Percentiles rank a stretch among this genome's conserved stretches.
Conservation (phyloP, 2,888 invertebrate genomes). For the Julus scanicus region DNA sequence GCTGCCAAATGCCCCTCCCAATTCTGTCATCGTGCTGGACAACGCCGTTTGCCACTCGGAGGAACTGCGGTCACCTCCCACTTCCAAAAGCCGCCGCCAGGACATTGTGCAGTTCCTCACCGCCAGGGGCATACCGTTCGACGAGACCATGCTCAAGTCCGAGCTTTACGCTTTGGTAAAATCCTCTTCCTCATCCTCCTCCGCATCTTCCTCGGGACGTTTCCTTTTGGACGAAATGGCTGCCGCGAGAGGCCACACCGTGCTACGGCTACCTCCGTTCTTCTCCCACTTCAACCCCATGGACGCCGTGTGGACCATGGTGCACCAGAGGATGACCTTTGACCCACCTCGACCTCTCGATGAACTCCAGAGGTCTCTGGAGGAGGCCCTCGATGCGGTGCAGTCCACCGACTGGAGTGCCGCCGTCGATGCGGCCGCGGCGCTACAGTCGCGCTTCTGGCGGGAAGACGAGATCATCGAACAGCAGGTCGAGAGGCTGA, state of each 20-base stretch:
- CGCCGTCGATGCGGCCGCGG: too few relatives aligned
- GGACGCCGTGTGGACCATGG: background rate
- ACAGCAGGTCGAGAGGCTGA: background rate
- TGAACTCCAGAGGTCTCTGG: too few relatives aligned
- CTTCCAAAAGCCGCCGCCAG: background rate
- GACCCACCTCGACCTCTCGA: too few relatives aligned
- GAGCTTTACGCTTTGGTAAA: background rate
- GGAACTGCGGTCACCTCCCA: background rate
- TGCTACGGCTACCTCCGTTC: conserved; percentile 44
- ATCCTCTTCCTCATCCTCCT: too few relatives aligned
- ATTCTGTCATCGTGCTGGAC: conserved; percentile 17
- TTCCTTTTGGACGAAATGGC: conserved; percentile 1
- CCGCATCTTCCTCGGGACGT: too few relatives aligned
- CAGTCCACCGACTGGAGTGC: too few relatives aligned
- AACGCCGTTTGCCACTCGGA: background rate
- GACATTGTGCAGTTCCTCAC: background rate
- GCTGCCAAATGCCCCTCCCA: too few relatives aligned
- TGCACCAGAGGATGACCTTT: background rate
- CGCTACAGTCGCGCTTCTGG: background rate
- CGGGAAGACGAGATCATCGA: background rate
- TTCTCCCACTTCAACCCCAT: conserved; percentile 48
- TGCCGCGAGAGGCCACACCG: background rate
- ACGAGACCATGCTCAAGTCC: background rate
- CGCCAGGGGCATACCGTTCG: background rate
- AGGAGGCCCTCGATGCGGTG: too few relatives aligned